Evolutionary conservation across 2,888 invertebrate species (phyloP), one percentile per base, ranked within the genome.

Genomic region (Dryadula phaetusa): DNA sequence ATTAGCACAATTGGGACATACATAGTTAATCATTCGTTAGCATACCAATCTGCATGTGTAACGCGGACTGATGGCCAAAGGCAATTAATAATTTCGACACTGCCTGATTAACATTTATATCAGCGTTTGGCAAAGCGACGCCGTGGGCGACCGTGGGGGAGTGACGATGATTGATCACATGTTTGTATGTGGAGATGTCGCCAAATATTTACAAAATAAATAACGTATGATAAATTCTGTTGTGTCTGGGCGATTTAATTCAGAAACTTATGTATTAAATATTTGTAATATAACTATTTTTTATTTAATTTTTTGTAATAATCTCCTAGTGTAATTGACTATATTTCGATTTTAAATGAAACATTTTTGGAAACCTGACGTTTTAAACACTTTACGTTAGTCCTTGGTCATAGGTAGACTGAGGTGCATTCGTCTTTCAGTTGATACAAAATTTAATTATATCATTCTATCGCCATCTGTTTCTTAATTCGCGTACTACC

Each of bases 1-100:
- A 79, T 79, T 76, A 75, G 80, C 78, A 78, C 81, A 80, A 75
- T 72, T 68, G 61, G 40, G 80, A 77, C 81, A 85, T 91, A 82
- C 85, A 91, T 92, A 87, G 86, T 92, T 90, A 84, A 92, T 89
- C 86, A 88, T 88, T 90, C 86, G 88, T 89, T 86, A 85, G 87
- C 90, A 83, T 86, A 82, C 87, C 92, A 92, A 92, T 92, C 92
- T 91, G 90, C 90, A 91, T 91, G 85, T 87, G 86, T 87, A 87
- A 88, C 86, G 81, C 75, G 72, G 75, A 74, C 76, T 82, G 82
- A 82, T 85, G 85, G 81, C 81, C 81, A 82, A 80, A 72, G 78
- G 87, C 86, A 87, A 92, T 92, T 92, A 91, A 91, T 92, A 91
- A 92, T 92, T 91, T 91, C 90, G 85, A 86, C 90, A 89, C 91